Evolutionary conservation across 2,888 invertebrate species (phyloP).

Genomic region (Tetrapedia diversipes): DNA sequence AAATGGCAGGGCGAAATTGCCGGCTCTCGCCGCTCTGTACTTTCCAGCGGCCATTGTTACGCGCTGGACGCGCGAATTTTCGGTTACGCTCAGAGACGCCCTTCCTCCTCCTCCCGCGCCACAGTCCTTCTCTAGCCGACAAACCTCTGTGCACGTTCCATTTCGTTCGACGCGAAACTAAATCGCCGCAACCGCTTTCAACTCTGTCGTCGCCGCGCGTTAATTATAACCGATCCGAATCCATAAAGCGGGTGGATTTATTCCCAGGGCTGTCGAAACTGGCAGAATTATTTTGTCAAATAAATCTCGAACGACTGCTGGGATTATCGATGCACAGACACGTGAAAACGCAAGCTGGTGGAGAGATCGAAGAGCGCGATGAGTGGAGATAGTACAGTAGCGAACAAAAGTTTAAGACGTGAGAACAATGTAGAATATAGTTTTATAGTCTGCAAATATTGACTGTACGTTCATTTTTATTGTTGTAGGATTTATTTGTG

Average conservation of each 20-base stretch:
- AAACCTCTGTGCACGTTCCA: slow-evolving; percentile 1
- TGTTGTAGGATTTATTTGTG: too few species aligned
- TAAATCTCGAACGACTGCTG: slow-evolving; percentile 29
- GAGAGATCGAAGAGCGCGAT: slow-evolving; percentile 1
- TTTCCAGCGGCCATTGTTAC: slow-evolving; percentile 61
- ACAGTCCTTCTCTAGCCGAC: neutral
- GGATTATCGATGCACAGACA: slow-evolving; percentile 25
- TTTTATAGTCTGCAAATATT: too few species aligned
- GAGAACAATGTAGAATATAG: too few species aligned
- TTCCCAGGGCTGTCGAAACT: slow-evolving; percentile 22
- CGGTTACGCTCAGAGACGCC: slow-evolving; percentile 49
- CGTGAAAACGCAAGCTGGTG: neutral
- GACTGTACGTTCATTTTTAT: too few species aligned
- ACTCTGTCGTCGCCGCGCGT: slow-evolving; percentile 33
- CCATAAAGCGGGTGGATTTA: slow-evolving; percentile 52
- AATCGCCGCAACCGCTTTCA: slow-evolving; percentile 42
- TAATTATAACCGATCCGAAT: slow-evolving; percentile 53
- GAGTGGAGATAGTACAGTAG: neutral
- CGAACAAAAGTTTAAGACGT: too few species aligned
- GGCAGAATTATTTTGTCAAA: slow-evolving; percentile 50
- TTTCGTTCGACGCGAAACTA: slow-evolving; percentile 38
- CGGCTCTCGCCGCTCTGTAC: slow-evolving; percentile 41
- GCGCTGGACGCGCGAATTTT: slow-evolving; percentile 63
- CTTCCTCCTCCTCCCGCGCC: neutral
- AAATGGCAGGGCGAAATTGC: slow-evolving; percentile 59